Base-by-base conservation (phyloP, 2,888 invertebrate species). In the Calliopum simillimum region DNA sequence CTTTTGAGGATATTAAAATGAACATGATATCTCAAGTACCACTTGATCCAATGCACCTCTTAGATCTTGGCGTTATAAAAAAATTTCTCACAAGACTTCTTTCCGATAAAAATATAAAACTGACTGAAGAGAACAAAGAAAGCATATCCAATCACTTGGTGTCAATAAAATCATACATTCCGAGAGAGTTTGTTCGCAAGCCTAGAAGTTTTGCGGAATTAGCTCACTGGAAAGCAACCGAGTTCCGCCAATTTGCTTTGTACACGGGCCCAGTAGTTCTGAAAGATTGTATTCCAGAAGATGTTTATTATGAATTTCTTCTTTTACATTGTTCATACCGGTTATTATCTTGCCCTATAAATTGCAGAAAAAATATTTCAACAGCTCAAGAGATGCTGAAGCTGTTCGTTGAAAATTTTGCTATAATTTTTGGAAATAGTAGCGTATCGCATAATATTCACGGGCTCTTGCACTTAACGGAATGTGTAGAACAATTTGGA, bases 231-330 rank as follows among this genome's bases (percentile, higher is more conserved):
- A 71, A 71, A 19, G 65, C 68, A n/a, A 53, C 69, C 13, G 67
- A 69, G 53, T 69, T 69, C 64, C 66, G 66, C 4, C 69, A 69
- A n/a, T 72, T 63, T 69, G 16, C 58, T 19, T 68, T 68, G 11
- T 71, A 68, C 59, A 53, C 71, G 16, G 68, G 68, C n/a, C 25
- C 49, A 16, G 8, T 59, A 12, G 68, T 71, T 55, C n/a, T 65
- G 13, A 53, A 65, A 33, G 19, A 46, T 16, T 16, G 44, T 55
- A 69, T 69, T 47, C 66, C 69, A 25, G 33, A 25, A 16, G 62
- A 61, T 19, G 25, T 68, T 51, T 61, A 51, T 8, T 51, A 68
- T 14, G 61, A 68, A 12, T 68, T 68, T 25, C 55, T 69, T 41
- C 25, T 69, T 33, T 47, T 70, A 51, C 62, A 62, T 62, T 69